Conservation (phyloP, 2,113 vertebrate species). For the Cairina moschata region DNA sequence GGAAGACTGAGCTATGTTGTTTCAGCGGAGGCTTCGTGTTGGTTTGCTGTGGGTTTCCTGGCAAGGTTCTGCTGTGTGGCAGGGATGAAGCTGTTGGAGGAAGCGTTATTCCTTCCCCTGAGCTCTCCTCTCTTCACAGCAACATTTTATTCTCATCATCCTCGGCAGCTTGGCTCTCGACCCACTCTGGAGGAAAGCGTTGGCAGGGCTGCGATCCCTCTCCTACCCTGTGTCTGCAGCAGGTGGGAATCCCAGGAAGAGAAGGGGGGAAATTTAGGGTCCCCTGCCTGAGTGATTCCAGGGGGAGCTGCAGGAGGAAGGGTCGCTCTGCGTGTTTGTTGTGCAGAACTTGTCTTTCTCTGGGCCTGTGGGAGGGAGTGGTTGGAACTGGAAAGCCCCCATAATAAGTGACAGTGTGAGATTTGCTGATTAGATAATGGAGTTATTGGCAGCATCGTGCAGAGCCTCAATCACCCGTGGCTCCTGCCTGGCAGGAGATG, state of each 20-base stretch:
- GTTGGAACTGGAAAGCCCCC: constrained; percentile 22
- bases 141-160: constrained; percentile 46
- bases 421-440: not conserved
- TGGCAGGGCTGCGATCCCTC: constrained; percentile 40
- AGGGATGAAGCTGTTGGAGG: not conserved
- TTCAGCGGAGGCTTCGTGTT: not conserved
- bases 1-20: not conserved
- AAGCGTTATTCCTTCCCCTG: constrained; percentile 17
- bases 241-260: constrained; percentile 40
- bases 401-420: constrained; percentile 12
- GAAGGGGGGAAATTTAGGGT: not conserved
- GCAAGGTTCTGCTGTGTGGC: not conserved
- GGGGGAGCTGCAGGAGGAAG: not conserved
- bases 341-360: not conserved
- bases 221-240: not conserved
- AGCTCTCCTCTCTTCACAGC: constrained; percentile 1
- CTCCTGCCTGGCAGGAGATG: not conserved
- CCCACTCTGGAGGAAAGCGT: constrained; percentile 9
- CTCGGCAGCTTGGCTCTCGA: constrained; percentile 52
- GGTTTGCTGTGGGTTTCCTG: constrained; percentile 5
- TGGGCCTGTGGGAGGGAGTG: constrained; percentile 11
- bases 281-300: accelerated
- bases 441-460: not conserved
- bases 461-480: not conserved
- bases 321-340: not conserved